Conservation (phyloP, 2,113 vertebrate genomes). For the Eubucco bourcierii region DNA sequence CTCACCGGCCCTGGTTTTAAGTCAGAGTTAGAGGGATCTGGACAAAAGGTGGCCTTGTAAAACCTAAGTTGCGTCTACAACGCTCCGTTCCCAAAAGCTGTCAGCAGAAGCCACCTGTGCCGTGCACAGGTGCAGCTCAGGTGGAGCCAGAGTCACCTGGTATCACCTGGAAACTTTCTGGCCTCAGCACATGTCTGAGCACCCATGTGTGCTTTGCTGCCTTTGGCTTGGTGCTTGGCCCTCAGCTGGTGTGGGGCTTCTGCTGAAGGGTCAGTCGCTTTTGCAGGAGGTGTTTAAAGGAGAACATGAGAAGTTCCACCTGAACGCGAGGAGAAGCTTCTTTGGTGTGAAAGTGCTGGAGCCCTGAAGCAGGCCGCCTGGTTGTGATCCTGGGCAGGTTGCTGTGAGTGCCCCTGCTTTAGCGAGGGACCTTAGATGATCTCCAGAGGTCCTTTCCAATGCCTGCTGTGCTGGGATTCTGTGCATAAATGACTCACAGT, state of each 20-base stretch:
- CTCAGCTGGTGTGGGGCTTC: accelerated
- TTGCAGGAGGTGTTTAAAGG: neutral
- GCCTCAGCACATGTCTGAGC: neutral
- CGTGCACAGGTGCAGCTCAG: neutral
- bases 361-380: neutral
- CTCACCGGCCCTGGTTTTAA: neutral
- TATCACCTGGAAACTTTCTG: neutral
- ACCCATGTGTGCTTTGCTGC: neutral
- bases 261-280: neutral
- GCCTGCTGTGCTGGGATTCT: neutral
- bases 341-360: neutral
- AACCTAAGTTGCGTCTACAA: accelerated
- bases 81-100: neutral
- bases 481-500: conserved; percentile 2
- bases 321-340: too few species aligned
- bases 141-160: neutral
- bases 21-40: neutral
- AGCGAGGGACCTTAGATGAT: neutral
- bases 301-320: too few species aligned
- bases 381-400: neutral
- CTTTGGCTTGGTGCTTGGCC: accelerated
- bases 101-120: neutral
- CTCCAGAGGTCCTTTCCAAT: neutral
- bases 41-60: neutral
- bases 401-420: neutral